Percentiles rank a stretch among this genome's conserved stretches.
Conservation (phyloP, 2,888 invertebrate species). For the Geophilus truncorum region DNA sequence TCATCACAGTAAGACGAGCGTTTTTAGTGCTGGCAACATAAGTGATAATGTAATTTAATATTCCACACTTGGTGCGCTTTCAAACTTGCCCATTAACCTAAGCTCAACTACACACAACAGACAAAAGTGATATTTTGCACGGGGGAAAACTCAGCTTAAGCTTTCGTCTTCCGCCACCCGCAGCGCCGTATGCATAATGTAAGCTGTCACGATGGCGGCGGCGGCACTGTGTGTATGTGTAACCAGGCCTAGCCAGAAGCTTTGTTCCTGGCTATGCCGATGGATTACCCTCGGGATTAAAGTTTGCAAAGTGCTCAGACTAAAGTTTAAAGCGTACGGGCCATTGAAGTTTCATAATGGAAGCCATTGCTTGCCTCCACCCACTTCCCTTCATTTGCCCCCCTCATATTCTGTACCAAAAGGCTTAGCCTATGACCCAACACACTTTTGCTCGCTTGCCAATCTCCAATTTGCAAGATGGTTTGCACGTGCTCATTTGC, state of each 20-base stretch:
- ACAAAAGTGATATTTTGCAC: slow-evolving; percentile 23
- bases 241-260: background rate
- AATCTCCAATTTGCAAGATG: slow-evolving; percentile 10
- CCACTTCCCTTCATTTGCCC: background rate
- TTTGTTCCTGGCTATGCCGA: slow-evolving; percentile 21
- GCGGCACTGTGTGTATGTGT: background rate
- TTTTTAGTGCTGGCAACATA: slow-evolving; percentile 18
- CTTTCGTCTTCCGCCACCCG: slow-evolving; percentile 21
- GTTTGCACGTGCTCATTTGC: background rate
- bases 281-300: slow-evolving; percentile 25
- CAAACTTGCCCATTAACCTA: slow-evolving; percentile 25
- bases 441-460: slow-evolving; percentile 1
- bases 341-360: slow-evolving; percentile 24
- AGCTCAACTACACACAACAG: slow-evolving; percentile 25
- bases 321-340: slow-evolving; percentile 13
- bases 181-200: slow-evolving; percentile 22
- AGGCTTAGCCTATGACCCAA: slow-evolving; percentile 25
- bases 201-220: slow-evolving; percentile 9
- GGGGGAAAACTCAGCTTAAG: slow-evolving; percentile 22
- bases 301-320: slow-evolving; percentile 12
- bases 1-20: slow-evolving; percentile 21
- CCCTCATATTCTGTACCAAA: slow-evolving; percentile 10
- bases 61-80: slow-evolving; percentile 27
- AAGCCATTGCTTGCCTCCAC: background rate
- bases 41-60: slow-evolving; percentile 27